Percentiles rank a stretch among this genome's conserved stretches.
These are phyloP conservation scores for Hypercompe scribonia DNA, from an alignment of 2,888 invertebrate species.

Conservation along the genomic window DNA sequence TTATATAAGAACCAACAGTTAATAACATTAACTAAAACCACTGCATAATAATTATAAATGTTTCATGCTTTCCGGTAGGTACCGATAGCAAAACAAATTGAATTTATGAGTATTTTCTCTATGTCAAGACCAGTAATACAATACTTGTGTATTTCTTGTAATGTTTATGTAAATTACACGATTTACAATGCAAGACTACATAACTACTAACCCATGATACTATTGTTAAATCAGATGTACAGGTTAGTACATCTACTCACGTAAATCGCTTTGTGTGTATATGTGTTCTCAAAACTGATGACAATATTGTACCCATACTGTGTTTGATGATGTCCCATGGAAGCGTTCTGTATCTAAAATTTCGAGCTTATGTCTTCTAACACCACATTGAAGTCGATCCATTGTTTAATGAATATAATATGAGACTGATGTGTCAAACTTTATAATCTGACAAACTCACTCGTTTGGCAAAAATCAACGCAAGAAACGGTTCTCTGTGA, in stretches of 20 bases:
- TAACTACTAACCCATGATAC: background rate
- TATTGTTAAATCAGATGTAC: background rate
- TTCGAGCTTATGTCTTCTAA: background rate
- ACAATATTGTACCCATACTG: background rate
- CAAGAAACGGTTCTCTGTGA: too few species aligned
- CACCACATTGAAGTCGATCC: too few species aligned
- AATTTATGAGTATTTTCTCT: background rate
- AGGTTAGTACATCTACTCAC: background rate
- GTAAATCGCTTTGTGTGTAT: background rate
- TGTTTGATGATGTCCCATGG: background rate
- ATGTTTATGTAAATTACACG: background rate
- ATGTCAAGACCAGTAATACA: background rate
- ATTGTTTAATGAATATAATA: too few species aligned
- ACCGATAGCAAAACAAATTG: constrained; percentile 13
- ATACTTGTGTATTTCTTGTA: background rate
- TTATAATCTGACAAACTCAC: too few species aligned
- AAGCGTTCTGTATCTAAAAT: background rate
- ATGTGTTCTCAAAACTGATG: background rate
- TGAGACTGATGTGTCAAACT: too few species aligned
- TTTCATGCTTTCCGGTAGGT: constrained; percentile 21
- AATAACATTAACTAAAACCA: constrained; percentile 49
- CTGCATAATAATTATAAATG: constrained; percentile 28
- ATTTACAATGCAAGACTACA: background rate
- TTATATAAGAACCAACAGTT: constrained; percentile 40
- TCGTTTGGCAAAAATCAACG: too few species aligned